Percentiles rank a stretch among this genome's conserved stretches.
These are phyloP conservation scores for Myiotriccus ornatus DNA, from an alignment of 2,797 vertebrate species.

Conservation along the genomic window DNA sequence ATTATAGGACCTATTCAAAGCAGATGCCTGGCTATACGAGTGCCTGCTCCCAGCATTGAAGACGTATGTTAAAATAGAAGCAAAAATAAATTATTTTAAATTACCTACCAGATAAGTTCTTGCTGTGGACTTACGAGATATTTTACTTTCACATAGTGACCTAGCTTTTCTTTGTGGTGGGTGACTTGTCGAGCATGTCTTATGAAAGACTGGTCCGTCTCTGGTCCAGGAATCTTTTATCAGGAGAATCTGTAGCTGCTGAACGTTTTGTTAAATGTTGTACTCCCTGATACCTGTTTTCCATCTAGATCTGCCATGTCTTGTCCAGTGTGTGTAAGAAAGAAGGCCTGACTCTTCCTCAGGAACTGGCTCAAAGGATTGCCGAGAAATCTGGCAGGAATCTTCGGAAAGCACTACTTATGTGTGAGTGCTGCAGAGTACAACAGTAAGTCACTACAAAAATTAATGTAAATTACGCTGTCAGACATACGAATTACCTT, in stretches of 20 bases:
- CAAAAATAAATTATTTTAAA: neutral
- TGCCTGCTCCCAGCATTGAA: conserved; percentile 90
- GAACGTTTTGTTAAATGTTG: neutral
- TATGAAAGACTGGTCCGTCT: neutral
- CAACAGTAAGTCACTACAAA: conserved; percentile 87
- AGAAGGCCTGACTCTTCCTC: conserved; percentile 89
- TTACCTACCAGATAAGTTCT: neutral
- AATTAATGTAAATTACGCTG: neutral
- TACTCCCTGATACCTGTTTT: neutral
- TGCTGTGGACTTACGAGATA: neutral
- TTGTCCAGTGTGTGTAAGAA: conserved; percentile 90
- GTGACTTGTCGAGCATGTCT: neutral
- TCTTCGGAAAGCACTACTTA: conserved; percentile 92
- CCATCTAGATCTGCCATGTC: conserved; percentile 87
- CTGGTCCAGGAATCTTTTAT: neutral
- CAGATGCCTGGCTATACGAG: conserved; percentile 90
- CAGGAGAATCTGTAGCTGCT: neutral
- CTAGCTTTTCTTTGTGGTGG: neutral
- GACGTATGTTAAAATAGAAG: conserved; percentile 79
- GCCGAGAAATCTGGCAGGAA: conserved; percentile 91
- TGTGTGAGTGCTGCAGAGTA: conserved; percentile 96
- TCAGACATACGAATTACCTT: neutral
- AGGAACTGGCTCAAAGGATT: conserved; percentile 87
- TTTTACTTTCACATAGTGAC: neutral
- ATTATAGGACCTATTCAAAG: conserved; percentile 94